Evolutionary conservation across 2,888 invertebrate genomes (phyloP).

Genomic region (Xanthorhoe designata): DNA sequence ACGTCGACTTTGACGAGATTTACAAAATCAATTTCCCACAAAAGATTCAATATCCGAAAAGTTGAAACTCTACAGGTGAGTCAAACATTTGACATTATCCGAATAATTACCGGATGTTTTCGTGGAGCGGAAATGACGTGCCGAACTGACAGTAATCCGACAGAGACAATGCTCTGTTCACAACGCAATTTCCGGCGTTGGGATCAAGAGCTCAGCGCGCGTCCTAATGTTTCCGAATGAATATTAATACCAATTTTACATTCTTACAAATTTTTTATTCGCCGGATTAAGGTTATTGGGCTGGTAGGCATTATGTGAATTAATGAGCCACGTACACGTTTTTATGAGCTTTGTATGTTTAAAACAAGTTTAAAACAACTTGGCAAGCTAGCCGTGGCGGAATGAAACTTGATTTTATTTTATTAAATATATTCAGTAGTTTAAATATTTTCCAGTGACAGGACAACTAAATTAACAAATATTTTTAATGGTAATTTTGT

Average conservation of each 20-base stretch:
- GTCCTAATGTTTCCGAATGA: conserved; percentile 46
- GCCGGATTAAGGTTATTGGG: conserved; percentile 5
- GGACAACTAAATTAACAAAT: too few species aligned
- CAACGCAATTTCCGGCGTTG: conserved; percentile 73
- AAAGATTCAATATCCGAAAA: conserved; percentile 7
- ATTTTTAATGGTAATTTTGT: too few species aligned
- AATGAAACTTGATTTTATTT: too few species aligned
- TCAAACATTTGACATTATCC: conserved; percentile 71
- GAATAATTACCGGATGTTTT: conserved; percentile 77
- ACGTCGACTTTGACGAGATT: background rate
- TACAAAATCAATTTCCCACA: conserved; percentile 2
- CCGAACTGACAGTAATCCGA: conserved; percentile 75
- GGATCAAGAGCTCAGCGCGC: conserved; percentile 54
- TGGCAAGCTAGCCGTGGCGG: too few species aligned
- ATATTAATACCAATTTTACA: conserved; percentile 44
- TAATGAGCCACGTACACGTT: background rate
- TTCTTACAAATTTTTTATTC: conserved; percentile 35
- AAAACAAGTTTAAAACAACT: too few species aligned
- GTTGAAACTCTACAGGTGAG: conserved; percentile 55
- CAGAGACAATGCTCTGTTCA: conserved; percentile 73
- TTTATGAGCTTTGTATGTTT: background rate
- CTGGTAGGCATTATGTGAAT: conserved; percentile 5
- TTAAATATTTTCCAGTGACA: too few species aligned
- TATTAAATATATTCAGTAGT: too few species aligned
- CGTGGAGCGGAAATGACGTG: conserved; percentile 75